A percentile compares a stretch with the other conserved stretches of the same genome.
These are phyloP conservation scores for Chymomyza procnemis DNA, from an alignment of 2,888 invertebrate genomes.

Conservation along the genomic window DNA sequence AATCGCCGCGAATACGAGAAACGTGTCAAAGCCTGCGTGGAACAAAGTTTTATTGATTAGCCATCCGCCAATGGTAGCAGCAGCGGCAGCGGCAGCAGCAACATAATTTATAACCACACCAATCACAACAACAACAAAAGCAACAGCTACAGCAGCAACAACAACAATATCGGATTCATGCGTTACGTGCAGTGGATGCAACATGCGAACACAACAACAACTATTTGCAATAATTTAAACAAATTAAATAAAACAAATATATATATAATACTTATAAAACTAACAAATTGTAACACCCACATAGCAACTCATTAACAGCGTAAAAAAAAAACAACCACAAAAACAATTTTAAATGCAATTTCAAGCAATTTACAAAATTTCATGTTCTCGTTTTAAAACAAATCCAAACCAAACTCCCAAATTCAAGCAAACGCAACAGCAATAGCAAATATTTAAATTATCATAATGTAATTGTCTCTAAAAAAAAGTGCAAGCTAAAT, in stretches of 20 bases:
- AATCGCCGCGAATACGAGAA: slow-evolving; percentile 99
- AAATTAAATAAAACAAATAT: slow-evolving; percentile 67
- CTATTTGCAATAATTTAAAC: slow-evolving; percentile 64
- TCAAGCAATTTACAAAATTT: slow-evolving; percentile 25
- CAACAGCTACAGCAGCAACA: slow-evolving; percentile 12
- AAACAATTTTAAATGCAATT: slow-evolving; percentile 30
- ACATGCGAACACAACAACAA: slow-evolving; percentile 26
- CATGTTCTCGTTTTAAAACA: neutral
- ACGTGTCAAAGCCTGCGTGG: slow-evolving; percentile 99
- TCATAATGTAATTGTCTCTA: slow-evolving; percentile 47
- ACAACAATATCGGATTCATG: neutral
- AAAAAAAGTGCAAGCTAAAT: slow-evolving; percentile 55
- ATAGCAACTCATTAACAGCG: slow-evolving; percentile 20
- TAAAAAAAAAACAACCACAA: slow-evolving; percentile 22
- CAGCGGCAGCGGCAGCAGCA: slow-evolving; percentile 42
- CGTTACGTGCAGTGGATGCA: neutral
- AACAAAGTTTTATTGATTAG: slow-evolving; percentile 99
- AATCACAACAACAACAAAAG: slow-evolving; percentile 8
- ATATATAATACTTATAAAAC: slow-evolving; percentile 66
- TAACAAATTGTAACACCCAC: slow-evolving; percentile 64
- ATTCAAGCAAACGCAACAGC: slow-evolving; percentile 26
- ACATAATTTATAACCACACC: neutral
- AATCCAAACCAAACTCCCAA: slow-evolving; percentile 40
- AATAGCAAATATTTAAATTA: slow-evolving; percentile 25
- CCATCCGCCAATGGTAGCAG: slow-evolving; percentile 74